Conservation (phyloP, 2,113 vertebrate genomes). For the Archocentrus centrarchus region DNA sequence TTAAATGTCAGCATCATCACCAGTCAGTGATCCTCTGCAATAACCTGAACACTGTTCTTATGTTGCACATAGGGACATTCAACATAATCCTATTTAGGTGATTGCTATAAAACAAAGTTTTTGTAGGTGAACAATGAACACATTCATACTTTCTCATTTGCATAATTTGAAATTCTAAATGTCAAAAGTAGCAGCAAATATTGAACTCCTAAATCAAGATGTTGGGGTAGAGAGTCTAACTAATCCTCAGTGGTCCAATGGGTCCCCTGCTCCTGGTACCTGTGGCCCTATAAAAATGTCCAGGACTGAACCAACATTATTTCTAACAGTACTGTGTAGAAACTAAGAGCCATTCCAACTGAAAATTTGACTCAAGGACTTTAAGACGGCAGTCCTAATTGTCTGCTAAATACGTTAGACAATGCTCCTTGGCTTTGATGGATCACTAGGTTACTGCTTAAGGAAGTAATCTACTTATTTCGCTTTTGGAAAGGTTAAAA, state of each 20-base stretch:
- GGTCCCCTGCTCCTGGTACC: not conserved
- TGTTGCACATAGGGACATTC: no score
- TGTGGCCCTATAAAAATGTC: not conserved
- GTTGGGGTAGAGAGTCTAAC: not conserved
- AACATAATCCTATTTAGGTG: not conserved
- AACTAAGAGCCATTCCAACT: not conserved
- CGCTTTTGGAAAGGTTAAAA: constrained; percentile 1
- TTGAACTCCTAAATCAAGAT: not conserved
- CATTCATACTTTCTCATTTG: not conserved
- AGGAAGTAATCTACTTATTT: not conserved
- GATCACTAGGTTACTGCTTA: not conserved
- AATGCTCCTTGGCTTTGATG: not conserved
- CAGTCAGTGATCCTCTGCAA: not conserved
- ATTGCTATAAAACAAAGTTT: not conserved
- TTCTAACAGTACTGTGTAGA: not conserved
- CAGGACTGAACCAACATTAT: not conserved
- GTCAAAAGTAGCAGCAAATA: not conserved
- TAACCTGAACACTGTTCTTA: no score
- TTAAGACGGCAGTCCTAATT: not conserved
- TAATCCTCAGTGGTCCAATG: not conserved
- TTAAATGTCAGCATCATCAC: no score
- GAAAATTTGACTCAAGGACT: not conserved
- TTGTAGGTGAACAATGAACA: not conserved
- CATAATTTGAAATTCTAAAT: not conserved
- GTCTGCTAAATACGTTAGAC: not conserved